Evolutionary conservation across 2,113 vertebrate genomes (phyloP), one percentile per base, ranked within the genome.

Genomic region (Vimba vimba): DNA sequence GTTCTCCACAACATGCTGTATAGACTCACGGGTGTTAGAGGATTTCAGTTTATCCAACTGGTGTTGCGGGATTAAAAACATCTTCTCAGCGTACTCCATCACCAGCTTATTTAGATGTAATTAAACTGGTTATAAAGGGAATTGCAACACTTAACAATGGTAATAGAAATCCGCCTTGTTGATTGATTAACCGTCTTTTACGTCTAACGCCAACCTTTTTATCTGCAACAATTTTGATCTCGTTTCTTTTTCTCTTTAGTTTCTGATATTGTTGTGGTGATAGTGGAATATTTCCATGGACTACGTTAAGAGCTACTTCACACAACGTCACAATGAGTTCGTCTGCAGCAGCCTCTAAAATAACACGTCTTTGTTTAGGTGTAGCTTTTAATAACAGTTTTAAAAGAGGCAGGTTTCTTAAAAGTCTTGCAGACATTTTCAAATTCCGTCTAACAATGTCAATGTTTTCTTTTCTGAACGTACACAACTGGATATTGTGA

Each of bases 371-470:
- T 45, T 86, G 78, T 25, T 6, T 21, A 1, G 50, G 50, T 73
- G 68, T 80, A 0, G 33, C 76, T 60, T 79, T 71, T 73, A 80
- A 68, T 43, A 86, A 21, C 8, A 50, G 13, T 4, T 86, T 86
- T 23, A 86, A 78, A 57, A 79, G 30, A 6, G 30, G 6, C 6
- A 81, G 1, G 55, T 76, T 86, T 64, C 55, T 86, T 75, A 43
- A 21, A 60, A 82, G n/a, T 47, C 71, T 74, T 4, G 39, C 69
- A 6, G 79, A 86, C 85, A 82, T 9, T 27, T 73, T 4, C 77
- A 33, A 33, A 33, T 33, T 11, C 45, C 30, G 30, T 47, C 47
- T 11, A 12, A 47, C 11, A 2, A 50, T 0, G 13, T 50, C 1
- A 47, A 3, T 47, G 47, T 12, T 39, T 71, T 47, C 43, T 79